These are phyloP conservation scores for Acanthurus tractus DNA, from an alignment of 2,797 vertebrate species.

Conservation along the genomic window DNA sequence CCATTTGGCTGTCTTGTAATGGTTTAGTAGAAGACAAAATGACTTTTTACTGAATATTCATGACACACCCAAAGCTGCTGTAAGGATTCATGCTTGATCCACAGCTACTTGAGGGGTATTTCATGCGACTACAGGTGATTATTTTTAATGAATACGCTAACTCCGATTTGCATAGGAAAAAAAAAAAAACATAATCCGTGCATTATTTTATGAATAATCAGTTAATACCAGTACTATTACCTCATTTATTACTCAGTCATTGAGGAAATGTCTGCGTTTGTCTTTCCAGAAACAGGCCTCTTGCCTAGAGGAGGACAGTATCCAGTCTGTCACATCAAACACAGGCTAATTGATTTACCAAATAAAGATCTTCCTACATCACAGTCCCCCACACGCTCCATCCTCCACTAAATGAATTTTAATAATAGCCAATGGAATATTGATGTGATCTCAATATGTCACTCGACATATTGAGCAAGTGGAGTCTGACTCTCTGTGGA, in stretches of 20 bases:
- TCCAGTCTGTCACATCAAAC: conserved; percentile 35
- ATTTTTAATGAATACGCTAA: not conserved
- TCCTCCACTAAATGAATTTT: conserved; percentile 50
- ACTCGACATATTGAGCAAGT: conserved; percentile 44
- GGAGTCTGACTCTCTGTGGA: conserved; percentile 28
- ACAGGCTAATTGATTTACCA: conserved; percentile 58
- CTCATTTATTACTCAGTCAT: not conserved
- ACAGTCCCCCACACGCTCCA: conserved; percentile 6
- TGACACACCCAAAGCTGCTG: not conserved
- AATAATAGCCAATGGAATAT: conserved; percentile 64
- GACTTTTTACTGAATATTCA: not conserved
- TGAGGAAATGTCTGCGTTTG: not conserved
- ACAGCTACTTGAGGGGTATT: conserved; percentile 1
- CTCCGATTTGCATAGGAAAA: not conserved
- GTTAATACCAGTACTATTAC: not conserved
- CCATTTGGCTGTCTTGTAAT: not conserved
- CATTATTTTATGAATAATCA: conserved; percentile 3
- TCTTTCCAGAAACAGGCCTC: conserved; percentile 5
- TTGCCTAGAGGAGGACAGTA: conserved; percentile 13
- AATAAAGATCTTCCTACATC: conserved; percentile 36
- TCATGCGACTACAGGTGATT: not conserved
- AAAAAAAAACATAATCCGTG: not conserved
- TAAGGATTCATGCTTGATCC: not conserved
- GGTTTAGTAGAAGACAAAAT: not conserved
- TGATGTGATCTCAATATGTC: conserved; percentile 66